These are phyloP conservation scores for Harpagus bidentatus DNA, from an alignment of 2,113 vertebrate genomes.

Conservation along the genomic window DNA sequence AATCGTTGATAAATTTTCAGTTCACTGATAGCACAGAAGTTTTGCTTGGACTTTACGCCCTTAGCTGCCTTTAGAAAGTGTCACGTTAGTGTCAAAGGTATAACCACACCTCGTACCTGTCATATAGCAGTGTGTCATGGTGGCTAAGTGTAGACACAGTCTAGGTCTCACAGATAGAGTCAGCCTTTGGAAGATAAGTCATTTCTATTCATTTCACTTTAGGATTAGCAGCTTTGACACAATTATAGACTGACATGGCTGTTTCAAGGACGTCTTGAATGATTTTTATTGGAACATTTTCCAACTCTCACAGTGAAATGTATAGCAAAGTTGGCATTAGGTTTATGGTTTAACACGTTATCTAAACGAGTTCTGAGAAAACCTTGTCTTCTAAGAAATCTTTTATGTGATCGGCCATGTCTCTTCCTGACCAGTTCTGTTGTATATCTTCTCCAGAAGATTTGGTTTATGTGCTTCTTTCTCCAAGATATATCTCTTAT, in stretches of 20 bases:
- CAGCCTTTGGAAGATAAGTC: background rate
- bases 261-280: background rate
- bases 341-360: background rate
- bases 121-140: background rate
- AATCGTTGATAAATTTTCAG: background rate
- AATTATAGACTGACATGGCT: background rate
- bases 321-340: background rate
- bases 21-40: background rate
- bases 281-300: background rate
- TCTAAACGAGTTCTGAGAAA: background rate
- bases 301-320: background rate
- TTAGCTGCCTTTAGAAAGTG: background rate
- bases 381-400: background rate
- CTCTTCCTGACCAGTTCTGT: background rate
- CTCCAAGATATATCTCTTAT: background rate
- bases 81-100: background rate
- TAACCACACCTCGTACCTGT: background rate
- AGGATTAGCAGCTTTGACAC: background rate
- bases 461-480: background rate
- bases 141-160: background rate
- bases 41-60: background rate
- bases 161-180: background rate
- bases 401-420: background rate
- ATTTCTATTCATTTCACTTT: background rate
- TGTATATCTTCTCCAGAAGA: background rate